Base-by-base conservation (phyloP, 2,113 vertebrate species). In the Scopus umbretta region DNA sequence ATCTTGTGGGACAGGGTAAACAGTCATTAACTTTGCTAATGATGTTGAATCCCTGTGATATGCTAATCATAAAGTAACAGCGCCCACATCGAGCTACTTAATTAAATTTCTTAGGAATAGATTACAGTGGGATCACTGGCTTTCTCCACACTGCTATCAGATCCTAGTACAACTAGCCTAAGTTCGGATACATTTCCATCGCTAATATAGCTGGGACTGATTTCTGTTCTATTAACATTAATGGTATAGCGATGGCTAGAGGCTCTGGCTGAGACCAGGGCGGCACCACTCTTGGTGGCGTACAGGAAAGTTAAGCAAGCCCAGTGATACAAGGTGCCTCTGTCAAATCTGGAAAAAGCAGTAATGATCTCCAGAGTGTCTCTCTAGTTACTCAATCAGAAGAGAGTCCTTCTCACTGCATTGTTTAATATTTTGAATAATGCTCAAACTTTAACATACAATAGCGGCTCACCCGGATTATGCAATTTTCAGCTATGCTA, bases 71-170 rank as follows among this genome's bases (percentile, higher is more conserved):
- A 2, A 61, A 65, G 55, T 22, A 55, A 2, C 6, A 58, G 63
- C 0, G 3, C 79, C 42, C 59, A 47, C 66, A 14, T 11, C 1
- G 0, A 68, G 6, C 19, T 27, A 6, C 47, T 61, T 84, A 53
- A 89, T 63, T 74, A 61, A 21, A 53, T 68, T 87, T 78, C 38
- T 61, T 27, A 53, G 56, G 80, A 91, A 50, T 5, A 61, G n/a
- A 34, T 91, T 78, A 40, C 21, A 6, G 59, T 29, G 45, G 61
- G 47, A 34, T 89, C 53, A 8, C 23, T 80, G 59, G 3, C 26
- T 90, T 82, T 83, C 20, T 86, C 47, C 47, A 32, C 2, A 3
- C 26, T 49, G 23, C n/a, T 30, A 55, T 42, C 27, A 36, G 49
- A 29, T 56, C n/a, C 50, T 70, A 55, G 62, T 8, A 5, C 6